phyloP scores from a whole-genome alignment of 37 sponge, comb jelly and placozoan species.

The Theonella swinhoei region DNA sequence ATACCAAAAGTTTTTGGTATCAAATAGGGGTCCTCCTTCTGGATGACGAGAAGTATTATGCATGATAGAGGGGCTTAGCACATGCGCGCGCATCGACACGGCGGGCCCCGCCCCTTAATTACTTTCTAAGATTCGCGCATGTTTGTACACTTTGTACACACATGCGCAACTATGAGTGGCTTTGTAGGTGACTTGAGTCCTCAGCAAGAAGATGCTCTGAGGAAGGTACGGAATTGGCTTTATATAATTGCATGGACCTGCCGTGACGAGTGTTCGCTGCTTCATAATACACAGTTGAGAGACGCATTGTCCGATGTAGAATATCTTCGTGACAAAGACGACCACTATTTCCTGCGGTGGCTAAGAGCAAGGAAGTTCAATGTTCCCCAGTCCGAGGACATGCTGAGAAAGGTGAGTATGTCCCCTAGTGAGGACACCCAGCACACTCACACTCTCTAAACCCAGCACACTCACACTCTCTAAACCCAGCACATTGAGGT shows the following conservation, averaged over 20 bases:
- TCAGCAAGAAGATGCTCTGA: slow-evolving; percentile 36
- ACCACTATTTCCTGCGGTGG: slow-evolving; percentile 29
- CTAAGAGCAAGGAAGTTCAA: slow-evolving; percentile 59
- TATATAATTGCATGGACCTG: not conserved
- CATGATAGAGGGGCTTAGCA: too few species aligned
- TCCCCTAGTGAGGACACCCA: not conserved
- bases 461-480: too few species aligned
- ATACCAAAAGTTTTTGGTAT: too few species aligned
- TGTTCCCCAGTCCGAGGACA: slow-evolving; percentile 55
- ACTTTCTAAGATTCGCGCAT: too few species aligned
- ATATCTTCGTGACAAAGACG: slow-evolving; percentile 15
- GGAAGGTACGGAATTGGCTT: too few species aligned
- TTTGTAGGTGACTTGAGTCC: slow-evolving; percentile 59
- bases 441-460: too few species aligned
- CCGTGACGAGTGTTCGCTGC: not conserved
- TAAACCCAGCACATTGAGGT: slow-evolving; percentile 53
- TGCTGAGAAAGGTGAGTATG: slow-evolving; percentile 68
- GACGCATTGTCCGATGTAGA: slow-evolving; percentile 23
- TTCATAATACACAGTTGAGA: slow-evolving; percentile 24
- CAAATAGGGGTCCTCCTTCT: too few species aligned
- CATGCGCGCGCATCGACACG: too few species aligned
- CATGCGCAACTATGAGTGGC: slow-evolving; percentile 79
- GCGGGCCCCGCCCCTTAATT: too few species aligned
- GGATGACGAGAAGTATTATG: too few species aligned
- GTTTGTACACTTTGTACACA: too few species aligned